These are phyloP conservation scores for Scotopteryx bipunctaria DNA, from an alignment of 2,888 invertebrate genomes.

Conservation along the genomic window DNA sequence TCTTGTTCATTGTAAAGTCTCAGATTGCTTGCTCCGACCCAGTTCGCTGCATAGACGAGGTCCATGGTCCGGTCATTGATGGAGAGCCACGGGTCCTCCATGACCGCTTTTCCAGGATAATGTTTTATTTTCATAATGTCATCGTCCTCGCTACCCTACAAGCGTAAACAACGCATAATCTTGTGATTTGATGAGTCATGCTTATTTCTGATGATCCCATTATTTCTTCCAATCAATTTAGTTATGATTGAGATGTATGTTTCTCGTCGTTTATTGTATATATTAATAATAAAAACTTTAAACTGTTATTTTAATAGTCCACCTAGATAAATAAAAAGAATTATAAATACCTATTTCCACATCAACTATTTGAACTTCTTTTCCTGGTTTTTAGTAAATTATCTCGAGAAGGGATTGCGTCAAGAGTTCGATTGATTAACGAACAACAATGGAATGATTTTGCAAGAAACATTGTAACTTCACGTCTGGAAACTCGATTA, in stretches of 20 bases:
- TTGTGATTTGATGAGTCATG: conserved; percentile 20
- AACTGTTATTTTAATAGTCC: not conserved
- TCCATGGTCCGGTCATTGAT: conserved; percentile 88
- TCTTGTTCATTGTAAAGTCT: conserved; percentile 70
- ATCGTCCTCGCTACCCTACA: conserved; percentile 25
- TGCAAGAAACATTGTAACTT: conserved; percentile 42
- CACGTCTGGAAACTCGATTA: conserved; percentile 36
- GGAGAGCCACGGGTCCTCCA: conserved; percentile 88
- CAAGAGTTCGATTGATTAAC: conserved; percentile 41
- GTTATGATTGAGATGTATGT: conserved; percentile 6
- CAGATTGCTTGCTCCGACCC: conserved; percentile 88
- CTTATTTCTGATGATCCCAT: conserved; percentile 49
- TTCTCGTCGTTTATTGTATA: not conserved
- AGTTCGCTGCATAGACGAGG: conserved; percentile 92
- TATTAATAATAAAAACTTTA: not conserved
- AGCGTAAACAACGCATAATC: not conserved
- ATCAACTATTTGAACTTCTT: conserved; percentile 40
- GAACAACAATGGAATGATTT: conserved; percentile 50
- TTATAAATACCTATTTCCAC: conserved; percentile 28
- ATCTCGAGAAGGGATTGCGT: conserved; percentile 30
- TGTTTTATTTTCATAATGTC: conserved; percentile 91
- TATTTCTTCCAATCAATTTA: conserved; percentile 39
- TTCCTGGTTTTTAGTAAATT: conserved; percentile 13
- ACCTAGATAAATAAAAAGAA: conserved; percentile 1
- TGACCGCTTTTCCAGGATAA: conserved; percentile 92